Percentiles rank a stretch among this genome's conserved stretches.
Evolutionary conservation across 2,888 invertebrate genomes (phyloP).

Genomic region (Steinernema scapterisci): DNA sequence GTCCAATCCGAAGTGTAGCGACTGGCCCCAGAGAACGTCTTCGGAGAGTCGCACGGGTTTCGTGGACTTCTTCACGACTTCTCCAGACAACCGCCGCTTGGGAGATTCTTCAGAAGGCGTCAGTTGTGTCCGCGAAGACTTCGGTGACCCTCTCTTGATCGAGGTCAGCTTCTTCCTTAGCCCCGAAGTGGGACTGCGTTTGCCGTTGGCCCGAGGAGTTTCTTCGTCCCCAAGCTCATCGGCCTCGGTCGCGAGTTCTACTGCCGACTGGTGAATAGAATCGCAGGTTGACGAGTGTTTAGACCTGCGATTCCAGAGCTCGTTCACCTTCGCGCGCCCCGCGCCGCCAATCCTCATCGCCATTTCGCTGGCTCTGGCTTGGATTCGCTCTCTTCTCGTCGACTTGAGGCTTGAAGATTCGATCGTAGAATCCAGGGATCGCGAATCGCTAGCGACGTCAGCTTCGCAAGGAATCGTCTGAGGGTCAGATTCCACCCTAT

Average conservation of each 20-base stretch:
- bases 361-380: constrained; percentile 47
- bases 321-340: constrained; percentile 41
- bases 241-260: constrained; percentile 36
- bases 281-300: constrained; percentile 9
- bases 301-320: constrained; percentile 41
- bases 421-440: constrained; percentile 7
- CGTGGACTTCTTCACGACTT: constrained; percentile 23
- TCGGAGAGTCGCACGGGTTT: constrained; percentile 34
- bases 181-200: constrained; percentile 15
- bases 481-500: background rate
- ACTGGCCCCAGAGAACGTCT: constrained; percentile 63
- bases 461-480: background rate
- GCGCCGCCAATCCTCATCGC: constrained; percentile 37
- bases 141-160: background rate
- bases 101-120: background rate
- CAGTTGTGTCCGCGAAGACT: background rate
- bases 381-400: constrained; percentile 30
- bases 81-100: background rate
- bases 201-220: background rate
- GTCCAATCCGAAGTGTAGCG: constrained; percentile 55
- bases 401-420: background rate
- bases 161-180: constrained; percentile 21
- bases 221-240: constrained; percentile 26
- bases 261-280: constrained; percentile 16
- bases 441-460: background rate